Conservation (phyloP, 2,113 vertebrate genomes). For the Sinocyclocheilus maitianheensis region DNA sequence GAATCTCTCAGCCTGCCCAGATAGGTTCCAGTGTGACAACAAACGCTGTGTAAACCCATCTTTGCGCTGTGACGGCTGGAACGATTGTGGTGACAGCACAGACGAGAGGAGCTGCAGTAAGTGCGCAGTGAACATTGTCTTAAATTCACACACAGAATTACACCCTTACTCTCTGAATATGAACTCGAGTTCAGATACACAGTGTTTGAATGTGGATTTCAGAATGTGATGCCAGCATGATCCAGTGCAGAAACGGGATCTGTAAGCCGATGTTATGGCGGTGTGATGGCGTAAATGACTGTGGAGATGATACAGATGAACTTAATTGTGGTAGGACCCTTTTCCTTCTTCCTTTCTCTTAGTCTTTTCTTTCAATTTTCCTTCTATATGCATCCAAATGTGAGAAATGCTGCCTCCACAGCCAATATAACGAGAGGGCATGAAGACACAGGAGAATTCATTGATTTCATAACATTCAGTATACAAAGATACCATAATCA, state of each 20-base stretch:
- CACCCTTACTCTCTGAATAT: not conserved
- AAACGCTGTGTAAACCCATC: constrained; percentile 75
- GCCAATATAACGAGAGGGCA: not conserved
- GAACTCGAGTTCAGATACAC: not conserved
- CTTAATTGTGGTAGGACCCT: constrained; percentile 80
- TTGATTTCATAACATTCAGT: not conserved
- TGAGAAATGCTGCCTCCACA: not conserved
- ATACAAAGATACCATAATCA: too few relatives aligned
- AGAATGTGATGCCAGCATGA: constrained; percentile 73
- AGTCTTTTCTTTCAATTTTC: not conserved
- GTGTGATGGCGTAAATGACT: constrained; percentile 88
- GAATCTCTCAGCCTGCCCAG: constrained; percentile 82
- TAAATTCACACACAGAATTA: not conserved
- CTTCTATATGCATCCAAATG: not conserved
- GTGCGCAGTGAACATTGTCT: constrained; percentile 59
- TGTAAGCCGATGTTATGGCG: constrained; percentile 90
- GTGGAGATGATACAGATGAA: constrained; percentile 88
- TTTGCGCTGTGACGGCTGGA: constrained; percentile 87
- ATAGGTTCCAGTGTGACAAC: constrained; percentile 80
- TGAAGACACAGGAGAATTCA: not conserved
- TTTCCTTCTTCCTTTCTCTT: not conserved
- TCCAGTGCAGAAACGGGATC: constrained; percentile 80
- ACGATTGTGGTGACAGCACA: constrained; percentile 87
- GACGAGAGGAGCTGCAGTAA: constrained; percentile 86
- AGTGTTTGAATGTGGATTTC: not conserved